phyloP scores from a whole-genome alignment of 1,140 invertebrate genomes.

The Frieseomelitta varia region DNA sequence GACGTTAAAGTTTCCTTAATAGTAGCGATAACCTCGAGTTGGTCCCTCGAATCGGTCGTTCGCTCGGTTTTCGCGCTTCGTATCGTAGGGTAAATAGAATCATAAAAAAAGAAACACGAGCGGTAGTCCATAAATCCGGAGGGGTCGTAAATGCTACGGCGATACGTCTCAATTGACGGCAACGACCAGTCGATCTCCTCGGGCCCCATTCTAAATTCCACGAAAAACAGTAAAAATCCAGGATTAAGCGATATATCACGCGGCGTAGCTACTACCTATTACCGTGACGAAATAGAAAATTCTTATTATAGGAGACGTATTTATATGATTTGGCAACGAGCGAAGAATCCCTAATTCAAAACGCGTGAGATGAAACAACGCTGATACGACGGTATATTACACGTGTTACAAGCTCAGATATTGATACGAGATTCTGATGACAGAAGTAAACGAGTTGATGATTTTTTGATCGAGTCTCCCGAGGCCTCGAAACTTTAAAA shows the following conservation, averaged over 20 bases:
- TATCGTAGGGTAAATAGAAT: constrained; percentile 2
- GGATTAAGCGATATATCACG: not conserved
- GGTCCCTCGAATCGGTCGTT: not conserved
- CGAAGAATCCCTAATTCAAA: not conserved
- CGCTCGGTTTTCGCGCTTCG: not conserved
- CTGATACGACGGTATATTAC: not conserved
- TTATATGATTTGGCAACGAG: not conserved
- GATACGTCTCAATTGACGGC: constrained; percentile 54
- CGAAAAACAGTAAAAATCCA: constrained; percentile 49
- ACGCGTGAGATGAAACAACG: not conserved
- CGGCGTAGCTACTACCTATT: not conserved
- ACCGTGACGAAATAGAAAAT: not conserved
- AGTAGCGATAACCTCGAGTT: not conserved
- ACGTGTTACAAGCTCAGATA: not conserved
- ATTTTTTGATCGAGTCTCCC: not conserved
- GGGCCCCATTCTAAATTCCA: constrained; percentile 13
- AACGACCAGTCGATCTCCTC: constrained; percentile 8
- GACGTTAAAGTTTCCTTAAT: not conserved
- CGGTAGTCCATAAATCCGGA: constrained; percentile 43
- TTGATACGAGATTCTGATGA: not conserved
- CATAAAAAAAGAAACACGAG: not conserved
- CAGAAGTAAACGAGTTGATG: not conserved
- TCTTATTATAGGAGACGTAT: not conserved
- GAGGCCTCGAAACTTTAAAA: not conserved
- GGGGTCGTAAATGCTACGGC: constrained; percentile 46